Conservation (phyloP, 2,797 vertebrate genomes). For the Eremophila alpestris region DNA sequence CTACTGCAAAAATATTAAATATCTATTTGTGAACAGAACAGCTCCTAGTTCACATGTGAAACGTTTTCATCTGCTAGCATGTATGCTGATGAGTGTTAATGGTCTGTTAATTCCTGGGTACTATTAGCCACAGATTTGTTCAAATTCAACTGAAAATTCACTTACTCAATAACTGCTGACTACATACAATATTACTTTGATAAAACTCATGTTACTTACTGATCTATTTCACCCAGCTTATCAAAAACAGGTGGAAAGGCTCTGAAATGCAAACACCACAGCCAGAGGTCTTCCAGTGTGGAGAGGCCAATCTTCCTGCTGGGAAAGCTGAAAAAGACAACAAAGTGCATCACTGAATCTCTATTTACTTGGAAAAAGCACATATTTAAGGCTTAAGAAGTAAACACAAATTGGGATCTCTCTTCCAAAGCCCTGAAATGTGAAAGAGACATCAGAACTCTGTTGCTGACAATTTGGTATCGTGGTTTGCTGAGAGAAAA, state of each 20-base stretch:
- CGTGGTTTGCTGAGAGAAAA: background rate
- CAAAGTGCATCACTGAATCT: background rate
- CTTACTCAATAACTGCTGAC: background rate
- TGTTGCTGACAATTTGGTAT: background rate
- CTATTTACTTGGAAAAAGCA: background rate
- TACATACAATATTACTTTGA: background rate
- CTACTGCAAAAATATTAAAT: background rate
- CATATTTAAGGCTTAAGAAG: background rate
- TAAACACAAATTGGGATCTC: background rate
- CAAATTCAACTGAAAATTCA: background rate
- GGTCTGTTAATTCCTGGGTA: background rate
- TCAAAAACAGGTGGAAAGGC: background rate
- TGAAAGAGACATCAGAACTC: background rate
- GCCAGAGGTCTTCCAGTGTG: background rate
- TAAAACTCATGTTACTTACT: background rate
- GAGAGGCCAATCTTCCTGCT: background rate
- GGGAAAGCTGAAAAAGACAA: constrained; percentile 50
- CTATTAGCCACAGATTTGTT: background rate
- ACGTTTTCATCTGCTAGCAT: background rate
- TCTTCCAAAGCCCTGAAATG: background rate
- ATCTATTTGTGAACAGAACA: background rate
- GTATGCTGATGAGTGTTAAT: background rate
- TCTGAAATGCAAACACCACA: background rate
- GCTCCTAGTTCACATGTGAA: background rate
- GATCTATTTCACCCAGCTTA: background rate